phyloP scores from a whole-genome alignment of 2,113 vertebrate species.

The Porphyrio hochstetteri region DNA sequence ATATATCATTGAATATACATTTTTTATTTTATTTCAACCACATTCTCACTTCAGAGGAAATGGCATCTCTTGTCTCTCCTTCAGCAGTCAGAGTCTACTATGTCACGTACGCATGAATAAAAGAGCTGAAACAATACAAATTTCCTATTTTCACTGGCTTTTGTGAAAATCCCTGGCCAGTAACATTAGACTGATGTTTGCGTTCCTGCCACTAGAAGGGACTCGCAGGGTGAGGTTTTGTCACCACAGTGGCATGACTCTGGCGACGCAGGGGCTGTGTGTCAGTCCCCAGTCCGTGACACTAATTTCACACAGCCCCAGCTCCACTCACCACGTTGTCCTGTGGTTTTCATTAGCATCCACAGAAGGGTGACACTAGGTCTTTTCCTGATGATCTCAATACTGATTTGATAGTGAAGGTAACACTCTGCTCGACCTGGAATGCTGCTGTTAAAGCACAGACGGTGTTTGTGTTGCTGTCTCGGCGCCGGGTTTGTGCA shows the following conservation, averaged over 20 bases:
- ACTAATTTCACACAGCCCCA: background rate
- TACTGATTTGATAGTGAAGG: background rate
- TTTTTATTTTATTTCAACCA: background rate
- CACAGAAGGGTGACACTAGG: background rate
- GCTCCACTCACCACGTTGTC: background rate
- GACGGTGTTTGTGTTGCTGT: background rate
- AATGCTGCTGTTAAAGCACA: background rate
- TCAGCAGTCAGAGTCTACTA: background rate
- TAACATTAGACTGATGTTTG: background rate
- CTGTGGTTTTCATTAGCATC: background rate
- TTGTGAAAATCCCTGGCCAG: background rate
- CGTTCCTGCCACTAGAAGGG: background rate
- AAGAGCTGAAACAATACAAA: background rate
- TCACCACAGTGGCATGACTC: background rate
- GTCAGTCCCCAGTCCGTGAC: background rate
- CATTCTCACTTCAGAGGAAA: background rate
- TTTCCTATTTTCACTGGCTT: background rate
- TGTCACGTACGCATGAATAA: background rate
- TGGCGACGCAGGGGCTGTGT: background rate
- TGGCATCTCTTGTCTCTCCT: background rate
- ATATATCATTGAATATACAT: background rate
- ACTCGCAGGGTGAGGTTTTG: background rate
- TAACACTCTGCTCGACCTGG: background rate
- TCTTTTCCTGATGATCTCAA: background rate
- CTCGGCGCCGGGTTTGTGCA: background rate